These are phyloP conservation scores for Itoplectis maculator DNA, from an alignment of 2,888 invertebrate species.

Conservation along the genomic window DNA sequence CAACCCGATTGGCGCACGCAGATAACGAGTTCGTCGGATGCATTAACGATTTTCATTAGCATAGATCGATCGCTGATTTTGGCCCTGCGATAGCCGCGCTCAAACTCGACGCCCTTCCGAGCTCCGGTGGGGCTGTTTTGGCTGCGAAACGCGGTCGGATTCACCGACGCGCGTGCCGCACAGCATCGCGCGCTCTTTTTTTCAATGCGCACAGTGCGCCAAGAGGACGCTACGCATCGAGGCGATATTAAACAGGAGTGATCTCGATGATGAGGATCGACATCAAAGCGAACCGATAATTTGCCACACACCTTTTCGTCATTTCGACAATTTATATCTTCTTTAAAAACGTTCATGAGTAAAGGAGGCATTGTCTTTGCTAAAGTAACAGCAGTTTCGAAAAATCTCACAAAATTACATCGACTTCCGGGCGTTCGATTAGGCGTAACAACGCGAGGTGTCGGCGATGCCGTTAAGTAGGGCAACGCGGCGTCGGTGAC, in stretches of 20 bases:
- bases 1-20: constrained; percentile 69
- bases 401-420: no score
- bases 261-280: constrained; percentile 3
- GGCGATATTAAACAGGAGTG: neutral
- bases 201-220: constrained; percentile 3
- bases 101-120: constrained; percentile 50
- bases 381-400: no score
- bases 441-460: constrained; percentile 1
- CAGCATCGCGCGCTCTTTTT: neutral
- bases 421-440: neutral
- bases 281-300: neutral
- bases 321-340: no score
- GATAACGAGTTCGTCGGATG: constrained; percentile 78
- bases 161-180: constrained; percentile 65
- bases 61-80: constrained; percentile 82
- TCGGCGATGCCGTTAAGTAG: constrained; percentile 52
- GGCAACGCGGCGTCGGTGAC: constrained; percentile 44
- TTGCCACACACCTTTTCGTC: no score
- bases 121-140: constrained; percentile 31
- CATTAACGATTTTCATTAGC: constrained; percentile 82
- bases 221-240: constrained; percentile 16
- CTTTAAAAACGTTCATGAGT: no score
- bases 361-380: no score
- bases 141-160: constrained; percentile 74
- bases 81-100: constrained; percentile 68